Evolutionary conservation across 2,797 vertebrate species (phyloP).

Genomic region (Octomys mimax): DNA sequence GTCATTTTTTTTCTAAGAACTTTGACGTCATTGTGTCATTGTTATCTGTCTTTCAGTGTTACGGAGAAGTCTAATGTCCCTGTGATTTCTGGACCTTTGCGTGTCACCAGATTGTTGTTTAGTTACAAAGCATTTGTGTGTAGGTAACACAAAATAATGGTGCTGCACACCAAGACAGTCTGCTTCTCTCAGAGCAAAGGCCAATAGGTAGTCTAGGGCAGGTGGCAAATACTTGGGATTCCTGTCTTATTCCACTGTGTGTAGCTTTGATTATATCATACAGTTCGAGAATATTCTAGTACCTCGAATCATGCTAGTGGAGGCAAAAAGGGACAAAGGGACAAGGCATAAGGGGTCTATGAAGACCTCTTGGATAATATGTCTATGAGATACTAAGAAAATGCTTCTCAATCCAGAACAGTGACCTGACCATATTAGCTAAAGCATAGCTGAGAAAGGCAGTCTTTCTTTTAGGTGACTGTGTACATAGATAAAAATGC

Average conservation of each 20-base stretch:
- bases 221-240: background rate
- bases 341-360: too few relatives aligned
- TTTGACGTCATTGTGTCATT: background rate
- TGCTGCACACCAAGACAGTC: background rate
- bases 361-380: background rate
- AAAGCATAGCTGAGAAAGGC: background rate
- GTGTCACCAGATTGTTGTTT: background rate
- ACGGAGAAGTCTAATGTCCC: background rate
- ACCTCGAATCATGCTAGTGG: background rate
- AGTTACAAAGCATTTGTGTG: background rate
- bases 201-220: background rate
- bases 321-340: background rate
- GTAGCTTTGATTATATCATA: background rate
- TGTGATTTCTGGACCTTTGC: background rate
- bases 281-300: background rate
- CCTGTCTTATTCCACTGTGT: background rate
- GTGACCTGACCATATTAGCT: background rate
- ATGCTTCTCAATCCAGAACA: background rate
- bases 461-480: background rate
- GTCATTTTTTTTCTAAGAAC: background rate
- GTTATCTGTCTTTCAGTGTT: background rate
- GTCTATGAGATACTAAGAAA: background rate
- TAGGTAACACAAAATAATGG: background rate
- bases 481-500: background rate
- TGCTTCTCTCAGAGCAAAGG: background rate